Conservation (phyloP, 30 jellyfish, hydroid and myxozoan genomes). For the Chrysaora quinquecirrha region DNA sequence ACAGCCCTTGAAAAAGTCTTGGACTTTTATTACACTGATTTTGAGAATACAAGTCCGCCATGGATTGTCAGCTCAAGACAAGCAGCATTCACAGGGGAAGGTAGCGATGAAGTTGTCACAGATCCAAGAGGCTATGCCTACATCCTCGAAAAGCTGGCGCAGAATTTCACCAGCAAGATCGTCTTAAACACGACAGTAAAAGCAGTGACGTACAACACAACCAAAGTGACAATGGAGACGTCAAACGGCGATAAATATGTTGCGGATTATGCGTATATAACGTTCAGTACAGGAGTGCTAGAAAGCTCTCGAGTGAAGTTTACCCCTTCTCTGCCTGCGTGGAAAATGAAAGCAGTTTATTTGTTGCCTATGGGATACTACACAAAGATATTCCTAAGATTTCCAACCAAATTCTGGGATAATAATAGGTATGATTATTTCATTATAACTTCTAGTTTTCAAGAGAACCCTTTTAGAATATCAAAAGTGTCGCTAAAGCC, state of each 20-base stretch:
- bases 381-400: slow-evolving; percentile 48
- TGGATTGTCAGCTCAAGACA: slow-evolving; percentile 25
- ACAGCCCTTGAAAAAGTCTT: slow-evolving; percentile 37
- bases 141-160: slow-evolving; percentile 25
- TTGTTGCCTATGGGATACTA: slow-evolving; percentile 56
- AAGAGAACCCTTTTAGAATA: no score
- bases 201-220: slow-evolving; percentile 20
- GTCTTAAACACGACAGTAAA: slow-evolving; percentile 39
- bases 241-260: slow-evolving; percentile 31
- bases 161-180: slow-evolving; percentile 29
- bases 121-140: slow-evolving; percentile 51
- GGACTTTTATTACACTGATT: slow-evolving; percentile 43
- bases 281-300: slow-evolving; percentile 74
- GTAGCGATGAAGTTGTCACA: slow-evolving; percentile 49
- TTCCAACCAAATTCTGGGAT: slow-evolving; percentile 71
- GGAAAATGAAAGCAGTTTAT: slow-evolving; percentile 59
- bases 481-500: no score
- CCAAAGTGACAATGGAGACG: slow-evolving; percentile 36
- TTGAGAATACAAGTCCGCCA: slow-evolving; percentile 56
- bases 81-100: slow-evolving; percentile 47
- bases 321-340: slow-evolving; percentile 61
- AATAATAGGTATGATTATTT: slow-evolving; percentile 12
- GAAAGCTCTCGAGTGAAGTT: slow-evolving; percentile 28
- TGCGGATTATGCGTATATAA: slow-evolving; percentile 59
- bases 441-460: background rate